Evolutionary conservation across 2,888 invertebrate species (phyloP), one percentile per base, ranked within the genome.

Genomic region (Colostygia pectinataria): DNA sequence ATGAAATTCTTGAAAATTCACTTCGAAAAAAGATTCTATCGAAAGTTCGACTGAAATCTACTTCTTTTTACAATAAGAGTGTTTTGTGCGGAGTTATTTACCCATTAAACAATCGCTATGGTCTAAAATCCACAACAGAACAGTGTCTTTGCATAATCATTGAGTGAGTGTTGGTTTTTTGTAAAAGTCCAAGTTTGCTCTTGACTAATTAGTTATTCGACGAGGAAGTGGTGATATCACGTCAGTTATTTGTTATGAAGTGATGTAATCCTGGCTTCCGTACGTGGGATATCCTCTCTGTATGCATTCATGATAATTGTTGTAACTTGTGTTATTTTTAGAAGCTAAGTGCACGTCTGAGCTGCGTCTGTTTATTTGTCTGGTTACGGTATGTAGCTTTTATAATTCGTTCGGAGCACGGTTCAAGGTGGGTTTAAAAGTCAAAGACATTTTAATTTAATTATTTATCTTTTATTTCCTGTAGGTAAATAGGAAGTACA

Each of bases 161-260:
- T 48, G 23, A 55, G 62, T 65, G 62, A 71, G 71, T 68, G 59
- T 67, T 58, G 42, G 23, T 61, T 57, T 59, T 57, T 58, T 53
- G 41, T 56, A 36, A 50, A 47, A 48, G 49, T 36, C 29, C 38
- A 38, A 46, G 36, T 53, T 41, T 53, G 44, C 44, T 44, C 56
- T 66, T 64, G 61, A 65, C 71, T 72, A 75, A 72, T 75, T 72
- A 74, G 64, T 65, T 71, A 64, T 73, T 71, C 59, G 69, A 70
- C 65, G 68, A 80, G 77, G 75, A 78, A 81, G 65, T 61, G 76
- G 74, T 87, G 80, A 85, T 83, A 88, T 85, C 85, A 87, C 62
- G 60, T 68, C 53, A 56, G 75, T 73, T 74, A 73, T 75, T 77
- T 77, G 73, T 74, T 80, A 74, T 74, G 54, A 65, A 47, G 72